These are phyloP conservation scores for Chloropsis cyanopogon DNA, from an alignment of 2,113 vertebrate genomes.

Conservation along the genomic window DNA sequence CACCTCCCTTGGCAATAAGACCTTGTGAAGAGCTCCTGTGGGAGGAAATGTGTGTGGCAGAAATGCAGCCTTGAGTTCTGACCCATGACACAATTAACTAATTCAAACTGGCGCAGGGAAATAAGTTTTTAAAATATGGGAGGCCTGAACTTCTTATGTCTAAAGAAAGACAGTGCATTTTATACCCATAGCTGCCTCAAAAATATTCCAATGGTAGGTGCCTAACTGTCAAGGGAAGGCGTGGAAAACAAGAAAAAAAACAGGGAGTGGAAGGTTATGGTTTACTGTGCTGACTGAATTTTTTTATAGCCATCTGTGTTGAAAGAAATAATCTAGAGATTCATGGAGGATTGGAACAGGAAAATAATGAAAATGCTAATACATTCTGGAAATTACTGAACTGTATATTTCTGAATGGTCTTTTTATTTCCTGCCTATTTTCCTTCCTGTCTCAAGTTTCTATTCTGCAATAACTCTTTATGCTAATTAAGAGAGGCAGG, in stretches of 20 bases:
- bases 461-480: not conserved
- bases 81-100: not conserved
- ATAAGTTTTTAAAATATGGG: not conserved
- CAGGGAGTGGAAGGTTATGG: not conserved
- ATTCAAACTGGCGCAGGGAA: not conserved
- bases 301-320: not conserved
- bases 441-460: not conserved
- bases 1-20: not conserved
- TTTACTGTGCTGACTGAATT: not conserved
- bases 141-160: not conserved
- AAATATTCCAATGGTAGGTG: not conserved
- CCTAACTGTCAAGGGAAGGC: not conserved
- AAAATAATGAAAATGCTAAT: not conserved
- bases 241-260: not conserved
- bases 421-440: not conserved
- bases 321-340: not conserved
- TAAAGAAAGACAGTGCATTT: not conserved
- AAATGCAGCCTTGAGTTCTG: not conserved
- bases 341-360: not conserved
- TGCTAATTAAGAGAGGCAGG: not conserved
- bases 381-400: not conserved
- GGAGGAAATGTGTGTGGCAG: not conserved
- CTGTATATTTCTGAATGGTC: not conserved
- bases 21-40: not conserved
- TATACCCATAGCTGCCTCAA: not conserved